These are phyloP conservation scores for Delphinapterus leucas DNA, from an alignment of 2,113 vertebrate species.

Conservation along the genomic window DNA sequence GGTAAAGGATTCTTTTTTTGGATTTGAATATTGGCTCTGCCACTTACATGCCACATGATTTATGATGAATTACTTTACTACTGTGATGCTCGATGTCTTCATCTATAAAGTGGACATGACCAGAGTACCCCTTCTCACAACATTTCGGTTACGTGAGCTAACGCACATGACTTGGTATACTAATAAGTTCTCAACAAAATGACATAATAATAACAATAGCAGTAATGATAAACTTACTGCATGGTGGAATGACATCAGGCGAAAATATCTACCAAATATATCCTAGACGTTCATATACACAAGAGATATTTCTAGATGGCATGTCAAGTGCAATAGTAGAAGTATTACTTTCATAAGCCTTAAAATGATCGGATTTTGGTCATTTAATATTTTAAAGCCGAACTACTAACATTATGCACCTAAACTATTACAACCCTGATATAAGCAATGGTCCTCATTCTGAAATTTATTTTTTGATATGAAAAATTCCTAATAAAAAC, in stretches of 20 bases:
- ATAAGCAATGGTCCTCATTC: not conserved
- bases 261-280: conserved; percentile 8
- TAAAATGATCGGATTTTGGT: not conserved
- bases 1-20: not conserved
- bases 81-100: not conserved
- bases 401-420: conserved; percentile 3
- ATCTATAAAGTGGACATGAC: not conserved
- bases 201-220: not conserved
- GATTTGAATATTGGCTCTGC: not conserved
- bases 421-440: not conserved
- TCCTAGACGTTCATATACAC: not conserved
- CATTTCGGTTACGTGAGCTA: not conserved
- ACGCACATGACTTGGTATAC: not conserved
- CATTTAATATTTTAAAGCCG: conserved; percentile 30
- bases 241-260: not conserved
- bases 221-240: not conserved
- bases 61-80: not conserved
- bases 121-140: not conserved
- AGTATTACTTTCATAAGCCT: not conserved
- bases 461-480: not conserved
- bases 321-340: not conserved
- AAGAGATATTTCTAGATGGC: not conserved
- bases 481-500: not conserved
- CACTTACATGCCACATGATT: not conserved
- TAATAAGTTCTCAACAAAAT: not conserved